Evolutionary conservation across 2,797 vertebrate genomes (phyloP).

Genomic region (Capromys pilorides): DNA sequence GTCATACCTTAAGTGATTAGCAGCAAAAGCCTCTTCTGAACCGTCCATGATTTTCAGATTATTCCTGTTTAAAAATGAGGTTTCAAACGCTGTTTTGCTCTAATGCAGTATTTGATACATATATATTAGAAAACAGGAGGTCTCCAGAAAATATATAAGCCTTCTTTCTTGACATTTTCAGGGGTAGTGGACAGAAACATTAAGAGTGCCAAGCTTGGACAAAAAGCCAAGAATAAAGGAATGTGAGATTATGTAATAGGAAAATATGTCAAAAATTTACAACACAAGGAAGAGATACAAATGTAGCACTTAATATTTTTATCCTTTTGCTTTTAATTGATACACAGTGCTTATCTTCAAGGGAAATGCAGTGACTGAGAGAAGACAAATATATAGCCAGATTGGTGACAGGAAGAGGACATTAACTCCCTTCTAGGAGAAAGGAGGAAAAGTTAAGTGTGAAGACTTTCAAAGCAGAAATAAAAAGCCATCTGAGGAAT

Average conservation of each 20-base stretch:
- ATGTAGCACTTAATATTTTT: neutral
- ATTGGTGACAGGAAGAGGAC: neutral
- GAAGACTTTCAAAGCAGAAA: neutral
- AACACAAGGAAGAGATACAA: neutral
- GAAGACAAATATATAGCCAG: neutral
- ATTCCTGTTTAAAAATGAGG: constrained; percentile 46
- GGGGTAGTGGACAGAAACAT: neutral
- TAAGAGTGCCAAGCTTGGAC: neutral
- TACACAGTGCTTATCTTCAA: neutral
- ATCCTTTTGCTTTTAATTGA: neutral
- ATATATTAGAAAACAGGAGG: constrained; percentile 18
- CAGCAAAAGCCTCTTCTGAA: constrained; percentile 5
- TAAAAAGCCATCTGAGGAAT: neutral
- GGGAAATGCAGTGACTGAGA: neutral
- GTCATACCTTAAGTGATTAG: constrained; percentile 29
- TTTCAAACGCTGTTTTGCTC: constrained; percentile 26
- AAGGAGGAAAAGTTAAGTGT: neutral
- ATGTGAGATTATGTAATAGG: neutral
- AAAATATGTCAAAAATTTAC: neutral
- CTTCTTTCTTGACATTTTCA: neutral
- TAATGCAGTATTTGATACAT: neutral
- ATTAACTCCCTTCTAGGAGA: neutral
- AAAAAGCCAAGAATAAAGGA: constrained; percentile 2
- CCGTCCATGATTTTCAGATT: constrained; percentile 30
- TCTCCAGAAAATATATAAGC: neutral